phyloP scores from a whole-genome alignment of 2,888 invertebrate species.

The Ophion ellenae region DNA sequence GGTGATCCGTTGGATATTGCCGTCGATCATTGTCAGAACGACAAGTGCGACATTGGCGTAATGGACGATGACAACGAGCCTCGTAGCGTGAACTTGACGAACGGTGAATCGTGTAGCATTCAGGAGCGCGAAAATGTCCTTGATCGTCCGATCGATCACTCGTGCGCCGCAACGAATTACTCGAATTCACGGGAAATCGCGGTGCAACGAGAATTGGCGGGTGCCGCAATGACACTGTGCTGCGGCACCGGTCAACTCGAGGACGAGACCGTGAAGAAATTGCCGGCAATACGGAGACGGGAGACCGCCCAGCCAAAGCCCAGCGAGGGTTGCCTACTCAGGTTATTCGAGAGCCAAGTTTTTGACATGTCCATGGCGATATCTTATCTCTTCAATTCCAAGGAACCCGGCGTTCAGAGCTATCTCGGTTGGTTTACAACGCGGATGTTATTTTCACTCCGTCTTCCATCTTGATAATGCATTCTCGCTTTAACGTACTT shows the following conservation, averaged over 20 bases:
- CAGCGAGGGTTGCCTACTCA: constrained; percentile 89
- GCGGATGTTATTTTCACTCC: background rate
- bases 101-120: constrained; percentile 38
- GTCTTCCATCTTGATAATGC: too few species aligned
- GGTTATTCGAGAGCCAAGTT: constrained; percentile 98
- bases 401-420: constrained; percentile 98
- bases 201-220: constrained; percentile 78
- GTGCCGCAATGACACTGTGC: constrained; percentile 81
- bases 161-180: constrained; percentile 62
- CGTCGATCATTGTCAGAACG: constrained; percentile 68
- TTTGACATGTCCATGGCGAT: constrained; percentile 99
- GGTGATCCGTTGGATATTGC: constrained; percentile 58
- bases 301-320: constrained; percentile 82
- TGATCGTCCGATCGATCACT: constrained; percentile 71
- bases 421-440: constrained; percentile 91
- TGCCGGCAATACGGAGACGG: constrained; percentile 82
- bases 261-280: constrained; percentile 72
- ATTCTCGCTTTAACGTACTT: background rate
- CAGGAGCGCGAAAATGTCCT: constrained; percentile 58
- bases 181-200: constrained; percentile 71
- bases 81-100: constrained; percentile 49
- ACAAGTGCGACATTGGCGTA: constrained; percentile 65
- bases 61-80: constrained; percentile 73
- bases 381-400: constrained; percentile 98
- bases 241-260: constrained; percentile 79